A percentile compares a stretch with the other conserved stretches of the same genome.
These are phyloP conservation scores for Dolichopus griseipennis DNA, from an alignment of 2,888 invertebrate genomes.

Conservation along the genomic window DNA sequence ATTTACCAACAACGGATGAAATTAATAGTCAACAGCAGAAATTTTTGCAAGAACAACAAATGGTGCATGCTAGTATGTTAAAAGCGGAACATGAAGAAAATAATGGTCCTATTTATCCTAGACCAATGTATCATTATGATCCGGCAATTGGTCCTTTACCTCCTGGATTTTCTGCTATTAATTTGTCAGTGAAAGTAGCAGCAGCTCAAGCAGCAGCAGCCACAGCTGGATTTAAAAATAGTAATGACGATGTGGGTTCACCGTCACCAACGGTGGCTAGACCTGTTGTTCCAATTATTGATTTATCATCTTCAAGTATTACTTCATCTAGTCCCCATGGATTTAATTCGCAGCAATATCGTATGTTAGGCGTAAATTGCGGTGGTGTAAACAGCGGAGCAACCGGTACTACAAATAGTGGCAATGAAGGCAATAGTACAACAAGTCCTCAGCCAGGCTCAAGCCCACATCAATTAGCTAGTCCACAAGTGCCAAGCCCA, in stretches of 20 bases:
- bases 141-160: slow-evolving; percentile 61
- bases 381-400: slow-evolving; percentile 18
- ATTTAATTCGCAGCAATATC: slow-evolving; percentile 43
- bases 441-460: slow-evolving; percentile 73
- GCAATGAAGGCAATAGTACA: neutral
- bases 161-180: slow-evolving; percentile 71
- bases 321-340: slow-evolving; percentile 76
- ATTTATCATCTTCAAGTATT: slow-evolving; percentile 78
- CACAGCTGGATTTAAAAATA: slow-evolving; percentile 34
- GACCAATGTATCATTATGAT: slow-evolving; percentile 78
- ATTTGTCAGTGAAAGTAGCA: slow-evolving; percentile 72
- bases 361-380: slow-evolving; percentile 47
- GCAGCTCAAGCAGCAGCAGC: slow-evolving; percentile 42
- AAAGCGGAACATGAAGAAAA: slow-evolving; percentile 65
- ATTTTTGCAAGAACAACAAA: slow-evolving; percentile 50
- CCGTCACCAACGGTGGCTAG: slow-evolving; percentile 48
- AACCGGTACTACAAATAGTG: neutral
- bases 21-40: slow-evolving; percentile 50
- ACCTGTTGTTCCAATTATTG: slow-evolving; percentile 72
- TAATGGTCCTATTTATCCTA: slow-evolving; percentile 66
- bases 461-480: slow-evolving; percentile 73
- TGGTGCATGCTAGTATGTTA: slow-evolving; percentile 45
- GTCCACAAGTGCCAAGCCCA: slow-evolving; percentile 84
- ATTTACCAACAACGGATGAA: slow-evolving; percentile 47
- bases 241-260: slow-evolving; percentile 39